Evolutionary conservation across 2,888 invertebrate species (phyloP).

Genomic region (Trachelus troglodyta): DNA sequence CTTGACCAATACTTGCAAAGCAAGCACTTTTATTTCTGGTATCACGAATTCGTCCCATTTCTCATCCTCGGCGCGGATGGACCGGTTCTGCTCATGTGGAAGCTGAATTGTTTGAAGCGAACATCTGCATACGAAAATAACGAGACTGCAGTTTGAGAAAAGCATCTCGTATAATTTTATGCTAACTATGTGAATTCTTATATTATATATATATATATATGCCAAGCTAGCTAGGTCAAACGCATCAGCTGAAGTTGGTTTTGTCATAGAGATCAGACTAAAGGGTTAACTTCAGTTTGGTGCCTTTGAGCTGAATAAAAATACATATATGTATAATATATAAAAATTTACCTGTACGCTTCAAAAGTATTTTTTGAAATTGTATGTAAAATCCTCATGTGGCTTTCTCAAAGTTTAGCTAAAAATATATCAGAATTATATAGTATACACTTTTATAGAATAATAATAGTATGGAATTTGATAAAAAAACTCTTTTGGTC

Average conservation of each 20-base stretch:
- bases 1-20: conserved; percentile 43
- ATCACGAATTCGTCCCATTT: conserved; percentile 48
- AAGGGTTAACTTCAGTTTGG: too few relatives aligned
- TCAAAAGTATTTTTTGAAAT: conserved; percentile 45
- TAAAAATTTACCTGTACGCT: conserved; percentile 45
- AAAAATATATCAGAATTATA: too few relatives aligned
- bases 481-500: too few relatives aligned
- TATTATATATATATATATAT: too few relatives aligned
- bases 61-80: conserved; percentile 48
- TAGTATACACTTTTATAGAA: too few relatives aligned
- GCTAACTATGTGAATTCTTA: too few relatives aligned
- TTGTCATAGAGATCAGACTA: too few relatives aligned
- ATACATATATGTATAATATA: neutral
- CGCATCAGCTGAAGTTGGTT: too few relatives aligned
- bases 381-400: conserved; percentile 52
- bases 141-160: too few relatives aligned
- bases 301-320: neutral
- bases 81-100: conserved; percentile 40
- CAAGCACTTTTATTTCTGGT: conserved; percentile 48
- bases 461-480: too few relatives aligned
- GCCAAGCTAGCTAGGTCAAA: too few relatives aligned
- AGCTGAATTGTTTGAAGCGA: conserved; percentile 45
- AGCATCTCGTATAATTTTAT: neutral
- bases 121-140: conserved; percentile 41
- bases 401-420: neutral